phyloP scores from a whole-genome alignment of 2,888 invertebrate genomes.

The Sesia bembeciformis region DNA sequence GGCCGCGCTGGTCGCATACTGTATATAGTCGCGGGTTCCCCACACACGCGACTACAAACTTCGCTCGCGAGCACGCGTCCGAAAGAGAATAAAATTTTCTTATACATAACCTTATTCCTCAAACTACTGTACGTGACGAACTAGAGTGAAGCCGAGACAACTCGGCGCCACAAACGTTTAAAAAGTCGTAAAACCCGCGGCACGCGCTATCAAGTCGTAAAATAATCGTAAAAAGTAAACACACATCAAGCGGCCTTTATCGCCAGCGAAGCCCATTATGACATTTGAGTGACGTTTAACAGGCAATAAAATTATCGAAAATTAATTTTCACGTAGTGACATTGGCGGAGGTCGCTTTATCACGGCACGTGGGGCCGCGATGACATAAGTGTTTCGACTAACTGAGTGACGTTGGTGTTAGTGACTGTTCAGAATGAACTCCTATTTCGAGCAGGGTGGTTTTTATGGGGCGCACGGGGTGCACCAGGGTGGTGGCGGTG shows the following conservation, averaged over 20 bases:
- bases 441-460: conserved; percentile 96
- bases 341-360: conserved; percentile 68
- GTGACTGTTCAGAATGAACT: conserved; percentile 85
- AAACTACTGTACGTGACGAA: conserved; percentile 12
- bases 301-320: conserved; percentile 73
- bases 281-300: conserved; percentile 72
- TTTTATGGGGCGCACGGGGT: conserved; percentile 93
- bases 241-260: conserved; percentile 70
- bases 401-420: conserved; percentile 61
- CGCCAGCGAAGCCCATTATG: conserved; percentile 69
- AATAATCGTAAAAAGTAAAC: conserved; percentile 75
- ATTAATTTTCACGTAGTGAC: conserved; percentile 63
- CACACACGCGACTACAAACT: conserved; percentile 58
- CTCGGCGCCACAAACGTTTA: conserved; percentile 54
- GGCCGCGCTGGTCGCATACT: conserved; percentile 73
- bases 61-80: conserved; percentile 51
- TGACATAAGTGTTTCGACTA: conserved; percentile 64
- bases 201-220: conserved; percentile 68
- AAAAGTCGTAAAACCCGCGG: conserved; percentile 69
- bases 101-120: neutral
- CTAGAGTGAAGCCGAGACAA: conserved; percentile 32
- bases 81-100: conserved; percentile 24
- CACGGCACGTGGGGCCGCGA: conserved; percentile 62
- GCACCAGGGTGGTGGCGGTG: conserved; percentile 83
- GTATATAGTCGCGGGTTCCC: conserved; percentile 40